phyloP scores from a whole-genome alignment of 2,888 invertebrate species.

The Drosophila nigritarsus region DNA sequence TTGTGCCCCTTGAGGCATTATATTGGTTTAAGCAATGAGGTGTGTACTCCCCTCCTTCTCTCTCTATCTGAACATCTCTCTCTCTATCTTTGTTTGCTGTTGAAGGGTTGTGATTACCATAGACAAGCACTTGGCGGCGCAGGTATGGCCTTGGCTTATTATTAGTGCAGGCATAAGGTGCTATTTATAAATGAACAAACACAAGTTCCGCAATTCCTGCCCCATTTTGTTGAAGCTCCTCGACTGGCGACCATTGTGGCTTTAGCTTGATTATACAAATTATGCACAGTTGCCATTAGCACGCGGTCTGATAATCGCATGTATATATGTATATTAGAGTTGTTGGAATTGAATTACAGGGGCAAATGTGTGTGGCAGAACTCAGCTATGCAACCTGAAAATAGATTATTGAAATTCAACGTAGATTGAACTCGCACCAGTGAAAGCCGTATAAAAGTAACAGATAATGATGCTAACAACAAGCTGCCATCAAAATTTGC shows the following conservation, averaged over 20 bases:
- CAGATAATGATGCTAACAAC: background rate
- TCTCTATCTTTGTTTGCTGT: background rate
- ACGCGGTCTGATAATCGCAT: background rate
- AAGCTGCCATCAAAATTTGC: slow-evolving; percentile 5
- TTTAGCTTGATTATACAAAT: background rate
- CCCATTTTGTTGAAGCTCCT: background rate
- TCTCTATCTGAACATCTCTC: background rate
- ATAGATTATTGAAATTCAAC: background rate
- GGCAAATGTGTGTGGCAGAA: background rate
- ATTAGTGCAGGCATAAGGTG: slow-evolving; percentile 33
- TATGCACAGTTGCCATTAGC: background rate
- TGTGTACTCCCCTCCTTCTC: background rate
- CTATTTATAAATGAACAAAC: slow-evolving; percentile 37
- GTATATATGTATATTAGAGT: background rate
- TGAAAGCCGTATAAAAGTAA: background rate
- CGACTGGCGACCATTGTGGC: background rate
- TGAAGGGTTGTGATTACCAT: slow-evolving; percentile 1
- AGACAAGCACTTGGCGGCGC: background rate
- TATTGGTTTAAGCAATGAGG: background rate
- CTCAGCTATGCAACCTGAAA: background rate
- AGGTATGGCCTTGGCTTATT: background rate
- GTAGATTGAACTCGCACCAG: background rate
- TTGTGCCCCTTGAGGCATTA: slow-evolving; percentile 15
- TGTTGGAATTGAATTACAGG: background rate
- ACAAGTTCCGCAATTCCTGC: slow-evolving; percentile 1